Evolutionary conservation across 2,888 invertebrate genomes (phyloP), one percentile per base, ranked within the genome.

Genomic region (Alcis repandata): DNA sequence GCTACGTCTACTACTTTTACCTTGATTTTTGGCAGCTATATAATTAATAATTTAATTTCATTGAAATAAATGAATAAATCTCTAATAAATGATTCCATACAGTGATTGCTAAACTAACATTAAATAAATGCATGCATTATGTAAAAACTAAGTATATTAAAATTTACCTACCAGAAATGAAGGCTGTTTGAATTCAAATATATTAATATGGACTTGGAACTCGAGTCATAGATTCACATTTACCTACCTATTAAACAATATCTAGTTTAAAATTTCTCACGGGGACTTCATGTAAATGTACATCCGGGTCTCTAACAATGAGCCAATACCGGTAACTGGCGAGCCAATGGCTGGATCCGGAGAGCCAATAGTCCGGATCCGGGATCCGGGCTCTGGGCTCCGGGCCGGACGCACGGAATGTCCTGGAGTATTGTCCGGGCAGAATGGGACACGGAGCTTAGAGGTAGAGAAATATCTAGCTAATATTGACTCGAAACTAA

Each of bases 401-500:
- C 41, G 41, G 22, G 9, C 45, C 38, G 58, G 63, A 20, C 17
- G 59, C 36, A 48, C 63, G 46, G 61, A 53, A 63, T 54, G 41
- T 63, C 63, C 63, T 38, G 22, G 13, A 36, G 53, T 32, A 54
- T 63, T 59, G 63, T 63, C 52, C 53, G 51, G 36, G 36, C 22
- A 41, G 43, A 57, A 51, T 38, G 49, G 46, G 43, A 38, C 27
- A 32, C 27, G 32, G 10, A 11, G 22, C n/a, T 38, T n/a, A 38
- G 45, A 22, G 45, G 45, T 49, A 17, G 48, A 9, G 48, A 10
- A 49, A 49, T 32, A 8, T 32, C 32, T 11, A 10, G 2, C 10
- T 17, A 40, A 49, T 32, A 17, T 49, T 1, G 22, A 32, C 9
- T 49, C 1, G 7, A 49, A 32, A 32, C 3, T 32, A 8, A 32